Evolutionary conservation across 2,888 invertebrate genomes (phyloP), one percentile per base, ranked within the genome.

Genomic region (Microctonus aethiopoides): DNA sequence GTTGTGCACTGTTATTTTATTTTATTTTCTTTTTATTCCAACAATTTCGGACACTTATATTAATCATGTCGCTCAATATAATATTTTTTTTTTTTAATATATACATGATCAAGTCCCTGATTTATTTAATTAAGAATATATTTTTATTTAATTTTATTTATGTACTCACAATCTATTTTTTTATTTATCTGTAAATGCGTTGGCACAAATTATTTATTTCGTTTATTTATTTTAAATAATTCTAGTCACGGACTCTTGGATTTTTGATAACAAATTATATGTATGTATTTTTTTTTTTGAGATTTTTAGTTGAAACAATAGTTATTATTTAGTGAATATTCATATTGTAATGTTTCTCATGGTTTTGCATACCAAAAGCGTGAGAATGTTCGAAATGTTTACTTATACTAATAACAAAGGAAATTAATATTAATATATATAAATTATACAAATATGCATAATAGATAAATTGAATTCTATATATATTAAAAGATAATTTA

Each of bases 1-100:
- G 84, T 81, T 85, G 81, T 83, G 84, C 79, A 84, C 86, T 85
- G 80, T 20, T 67, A 70, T 70, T 67, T 63, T 59, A 29, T 64
- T 64, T 60, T 62, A 60, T 57, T 51, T 46, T 65, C 24, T 66
- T 29, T 46, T 16, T 13, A 29, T 41, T 60, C 46, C 29, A 39
- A 41, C 24, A 29, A 29, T 57, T 56, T 57, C 3, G 34, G 4
- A 22, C 5, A 32, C 20, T 20, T 11, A 32, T 9, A 34, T 4
- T 4, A 5, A 20, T 46, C 16, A 46, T 7, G 39, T 39, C 39
- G n/a, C 4, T n/a, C 13, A 39, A 39, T 39, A n/a, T n/a, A n/a
- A n/a, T n/a, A n/a, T n/a, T 5, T 20, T 2, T 59, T 11, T 34
- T 59, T 34, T 1, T 29, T 32, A 1, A 59, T 29, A 7, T 20